Conservation (phyloP, 2,797 vertebrate genomes). For the Pelochelys cantorii region DNA sequence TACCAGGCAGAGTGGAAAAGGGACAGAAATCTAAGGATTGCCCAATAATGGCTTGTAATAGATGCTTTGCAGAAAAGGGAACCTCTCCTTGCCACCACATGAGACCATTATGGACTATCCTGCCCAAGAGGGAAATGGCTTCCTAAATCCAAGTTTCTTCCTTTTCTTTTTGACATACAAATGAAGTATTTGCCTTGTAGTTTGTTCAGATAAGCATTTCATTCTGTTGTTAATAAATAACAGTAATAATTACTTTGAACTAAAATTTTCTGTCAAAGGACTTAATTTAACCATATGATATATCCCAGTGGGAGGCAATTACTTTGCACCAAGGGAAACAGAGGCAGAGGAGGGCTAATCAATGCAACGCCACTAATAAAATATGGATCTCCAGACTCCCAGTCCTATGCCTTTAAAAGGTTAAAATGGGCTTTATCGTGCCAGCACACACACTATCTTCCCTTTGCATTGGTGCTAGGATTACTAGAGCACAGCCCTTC, state of each 20-base stretch:
- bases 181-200: conserved; percentile 22
- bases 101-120: conserved; percentile 62
- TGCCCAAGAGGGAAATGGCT: conserved; percentile 48
- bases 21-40: conserved; percentile 52
- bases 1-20: conserved; percentile 56
- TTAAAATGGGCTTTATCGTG: background rate
- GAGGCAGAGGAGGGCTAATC: background rate
- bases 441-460: conserved; percentile 13
- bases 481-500: background rate
- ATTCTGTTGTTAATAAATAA: conserved; percentile 13
- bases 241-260: conserved; percentile 6
- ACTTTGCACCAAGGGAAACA: background rate
- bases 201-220: conserved; percentile 36
- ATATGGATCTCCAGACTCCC: background rate
- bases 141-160: conserved; percentile 39
- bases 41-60: conserved; percentile 60
- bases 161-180: conserved; percentile 26
- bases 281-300: background rate
- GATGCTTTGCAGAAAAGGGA: conserved; percentile 59
- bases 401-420: conserved; percentile 2
- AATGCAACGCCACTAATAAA: conserved; percentile 18
- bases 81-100: conserved; percentile 37
- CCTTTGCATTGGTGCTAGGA: background rate
- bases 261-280: conserved; percentile 23
- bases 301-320: background rate